Percentiles rank a stretch among this genome's conserved stretches.
Evolutionary conservation across 2,888 invertebrate species (phyloP).

Genomic region (Diaperis boleti): DNA sequence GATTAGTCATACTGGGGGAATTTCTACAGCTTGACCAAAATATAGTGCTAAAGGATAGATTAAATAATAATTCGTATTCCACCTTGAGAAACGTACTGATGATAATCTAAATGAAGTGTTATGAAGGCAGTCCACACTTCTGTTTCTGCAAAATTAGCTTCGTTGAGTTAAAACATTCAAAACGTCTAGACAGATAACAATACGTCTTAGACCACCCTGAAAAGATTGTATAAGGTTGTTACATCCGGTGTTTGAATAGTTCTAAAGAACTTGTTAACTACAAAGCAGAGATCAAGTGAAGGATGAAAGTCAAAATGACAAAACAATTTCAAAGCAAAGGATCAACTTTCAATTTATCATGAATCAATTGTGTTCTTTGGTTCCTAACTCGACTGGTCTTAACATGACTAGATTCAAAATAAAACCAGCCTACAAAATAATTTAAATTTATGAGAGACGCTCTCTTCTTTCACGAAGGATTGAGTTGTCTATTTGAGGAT

Average conservation of each 20-base stretch:
- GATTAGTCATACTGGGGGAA: slow-evolving; percentile 19
- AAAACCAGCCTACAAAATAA: neutral
- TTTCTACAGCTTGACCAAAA: slow-evolving; percentile 18
- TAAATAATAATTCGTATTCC: slow-evolving; percentile 3
- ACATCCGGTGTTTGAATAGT: slow-evolving; percentile 27
- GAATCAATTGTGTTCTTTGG: too few species aligned
- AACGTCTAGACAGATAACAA: slow-evolving; percentile 23
- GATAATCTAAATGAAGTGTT: neutral
- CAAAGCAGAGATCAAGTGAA: neutral
- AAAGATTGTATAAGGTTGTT: slow-evolving; percentile 22
- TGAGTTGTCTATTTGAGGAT: neutral
- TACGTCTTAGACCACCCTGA: slow-evolving; percentile 20
- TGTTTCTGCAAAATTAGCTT: slow-evolving; percentile 7
- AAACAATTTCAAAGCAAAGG: too few species aligned
- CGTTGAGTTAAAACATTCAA: slow-evolving; percentile 7
- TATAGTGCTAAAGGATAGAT: slow-evolving; percentile 8
- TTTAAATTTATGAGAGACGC: neutral
- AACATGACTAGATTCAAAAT: neutral
- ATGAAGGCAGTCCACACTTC: neutral
- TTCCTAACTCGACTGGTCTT: neutral
- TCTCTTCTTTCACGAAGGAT: neutral
- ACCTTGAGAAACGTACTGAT: slow-evolving; percentile 9
- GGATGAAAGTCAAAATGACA: too few species aligned
- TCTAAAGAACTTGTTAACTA: slow-evolving; percentile 5
- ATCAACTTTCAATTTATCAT: too few species aligned